Conservation (phyloP, 2,888 invertebrate species). For the Spatulosminthurus flaviceps region DNA sequence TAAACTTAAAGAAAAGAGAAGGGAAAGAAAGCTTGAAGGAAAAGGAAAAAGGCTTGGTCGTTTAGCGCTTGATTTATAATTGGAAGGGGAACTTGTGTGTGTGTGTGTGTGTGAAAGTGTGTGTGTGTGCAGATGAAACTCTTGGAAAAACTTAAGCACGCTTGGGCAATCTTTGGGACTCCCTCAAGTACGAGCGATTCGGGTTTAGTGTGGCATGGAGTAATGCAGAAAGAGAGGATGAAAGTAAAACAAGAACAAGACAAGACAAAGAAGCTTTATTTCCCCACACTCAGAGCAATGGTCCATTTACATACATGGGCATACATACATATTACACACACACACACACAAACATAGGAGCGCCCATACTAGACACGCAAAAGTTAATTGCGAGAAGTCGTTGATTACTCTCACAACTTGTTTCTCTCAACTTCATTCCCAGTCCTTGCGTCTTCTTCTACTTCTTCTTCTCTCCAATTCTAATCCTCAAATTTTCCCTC, state of each 20-base stretch:
- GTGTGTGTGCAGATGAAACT: too few relatives aligned
- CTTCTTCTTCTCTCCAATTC: neutral
- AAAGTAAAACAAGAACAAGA: neutral
- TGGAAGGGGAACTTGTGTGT: too few relatives aligned
- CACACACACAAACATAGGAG: neutral
- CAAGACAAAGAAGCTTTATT: neutral
- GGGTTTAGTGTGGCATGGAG: too few relatives aligned
- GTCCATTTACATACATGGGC: neutral
- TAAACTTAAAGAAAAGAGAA: neutral
- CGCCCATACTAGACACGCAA: neutral
- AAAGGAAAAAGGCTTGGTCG: neutral
- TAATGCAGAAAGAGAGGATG: too few relatives aligned
- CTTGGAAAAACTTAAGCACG: too few relatives aligned
- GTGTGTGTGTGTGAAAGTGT: too few relatives aligned
- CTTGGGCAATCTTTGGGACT: too few relatives aligned
- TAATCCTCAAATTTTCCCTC: neutral
- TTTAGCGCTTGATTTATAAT: neutral
- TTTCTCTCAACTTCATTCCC: too few relatives aligned
- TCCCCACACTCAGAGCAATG: neutral
- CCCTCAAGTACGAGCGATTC: too few relatives aligned
- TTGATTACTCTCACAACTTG: conserved; percentile 29
- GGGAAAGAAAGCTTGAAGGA: neutral
- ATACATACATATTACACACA: neutral
- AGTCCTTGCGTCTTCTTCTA: neutral
- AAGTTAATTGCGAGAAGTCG: conserved; percentile 40